Percentiles rank a stretch among this genome's conserved stretches.
Conservation (phyloP, 1,140 invertebrate species). For the Hylyphantes graminicola region DNA sequence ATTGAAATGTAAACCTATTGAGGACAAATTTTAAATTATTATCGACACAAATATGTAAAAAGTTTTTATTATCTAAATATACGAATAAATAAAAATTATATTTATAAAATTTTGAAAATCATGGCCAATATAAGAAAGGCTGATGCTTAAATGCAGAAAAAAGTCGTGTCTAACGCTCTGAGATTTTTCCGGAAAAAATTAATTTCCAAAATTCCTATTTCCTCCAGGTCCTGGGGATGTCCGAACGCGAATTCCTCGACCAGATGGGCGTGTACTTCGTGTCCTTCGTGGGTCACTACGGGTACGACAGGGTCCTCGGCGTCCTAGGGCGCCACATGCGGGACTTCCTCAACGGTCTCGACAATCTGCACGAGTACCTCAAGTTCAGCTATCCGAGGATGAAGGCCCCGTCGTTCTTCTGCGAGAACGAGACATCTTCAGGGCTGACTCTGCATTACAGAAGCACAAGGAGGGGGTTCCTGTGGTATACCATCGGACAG, state of each 20-base stretch:
- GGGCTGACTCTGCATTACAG: constrained; percentile 93
- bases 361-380: constrained; percentile 97
- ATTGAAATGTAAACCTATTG: too few relatives aligned
- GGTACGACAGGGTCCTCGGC: constrained; percentile 90
- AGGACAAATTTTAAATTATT: too few relatives aligned
- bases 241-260: constrained; percentile 88
- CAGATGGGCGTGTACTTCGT: constrained; percentile 78
- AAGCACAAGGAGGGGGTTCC: constrained; percentile 90
- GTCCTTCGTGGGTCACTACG: constrained; percentile 79
- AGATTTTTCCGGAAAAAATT: background rate
- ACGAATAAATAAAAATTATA: background rate
- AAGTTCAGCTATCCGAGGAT: constrained; percentile 96
- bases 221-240: constrained; percentile 81
- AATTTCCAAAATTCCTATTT: background rate
- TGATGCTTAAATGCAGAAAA: too few relatives aligned
- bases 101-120: too few relatives aligned
- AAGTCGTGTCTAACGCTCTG: too few relatives aligned
- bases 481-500: constrained; percentile 97
- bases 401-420: constrained; percentile 94
- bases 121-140: too few relatives aligned
- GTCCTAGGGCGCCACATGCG: constrained; percentile 90
- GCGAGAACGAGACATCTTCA: constrained; percentile 88
- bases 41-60: too few relatives aligned
- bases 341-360: constrained; percentile 95
- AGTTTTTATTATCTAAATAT: too few relatives aligned